These are phyloP conservation scores for Nomada lathburiana DNA, from an alignment of 2,888 invertebrate species.

Conservation along the genomic window DNA sequence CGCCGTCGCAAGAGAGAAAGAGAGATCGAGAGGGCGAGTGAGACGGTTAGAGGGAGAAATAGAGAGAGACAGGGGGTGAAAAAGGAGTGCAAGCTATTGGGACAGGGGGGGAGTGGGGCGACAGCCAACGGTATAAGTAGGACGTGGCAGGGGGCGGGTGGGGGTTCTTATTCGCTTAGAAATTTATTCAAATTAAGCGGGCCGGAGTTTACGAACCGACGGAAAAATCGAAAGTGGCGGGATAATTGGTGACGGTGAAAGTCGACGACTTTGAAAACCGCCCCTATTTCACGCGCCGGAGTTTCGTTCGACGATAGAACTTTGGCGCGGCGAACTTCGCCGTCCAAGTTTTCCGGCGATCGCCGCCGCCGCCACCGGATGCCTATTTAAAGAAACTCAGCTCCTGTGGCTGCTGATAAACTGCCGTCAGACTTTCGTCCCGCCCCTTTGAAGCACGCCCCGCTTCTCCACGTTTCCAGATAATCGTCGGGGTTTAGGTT, in stretches of 20 bases:
- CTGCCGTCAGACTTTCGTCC: not conserved
- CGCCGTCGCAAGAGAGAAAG: constrained; percentile 47
- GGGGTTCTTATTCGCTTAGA: constrained; percentile 72
- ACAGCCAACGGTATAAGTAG: constrained; percentile 53
- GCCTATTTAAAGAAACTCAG: constrained; percentile 52
- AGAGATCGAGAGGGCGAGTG: constrained; percentile 33
- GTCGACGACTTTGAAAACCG: constrained; percentile 75
- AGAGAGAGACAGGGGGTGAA: constrained; percentile 36
- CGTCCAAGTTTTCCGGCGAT: constrained; percentile 69
- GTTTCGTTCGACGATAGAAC: constrained; percentile 74
- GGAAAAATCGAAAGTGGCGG: constrained; percentile 75
- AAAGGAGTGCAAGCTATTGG: constrained; percentile 35
- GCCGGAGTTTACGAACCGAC: constrained; percentile 58
- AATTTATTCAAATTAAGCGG: constrained; percentile 82
- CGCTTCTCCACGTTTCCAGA: not conserved
- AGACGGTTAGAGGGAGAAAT: constrained; percentile 38
- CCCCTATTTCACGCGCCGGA: constrained; percentile 68
- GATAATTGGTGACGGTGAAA: constrained; percentile 81
- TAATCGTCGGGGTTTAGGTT: constrained; percentile 4
- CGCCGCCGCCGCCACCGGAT: constrained; percentile 33
- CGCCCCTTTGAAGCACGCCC: not conserved
- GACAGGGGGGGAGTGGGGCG: constrained; percentile 7
- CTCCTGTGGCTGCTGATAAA: constrained; percentile 28
- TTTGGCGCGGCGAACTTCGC: constrained; percentile 72
- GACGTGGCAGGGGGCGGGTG: constrained; percentile 18